These are phyloP conservation scores for Campodea augens DNA, from an alignment of 1,140 invertebrate genomes.

Conservation along the genomic window DNA sequence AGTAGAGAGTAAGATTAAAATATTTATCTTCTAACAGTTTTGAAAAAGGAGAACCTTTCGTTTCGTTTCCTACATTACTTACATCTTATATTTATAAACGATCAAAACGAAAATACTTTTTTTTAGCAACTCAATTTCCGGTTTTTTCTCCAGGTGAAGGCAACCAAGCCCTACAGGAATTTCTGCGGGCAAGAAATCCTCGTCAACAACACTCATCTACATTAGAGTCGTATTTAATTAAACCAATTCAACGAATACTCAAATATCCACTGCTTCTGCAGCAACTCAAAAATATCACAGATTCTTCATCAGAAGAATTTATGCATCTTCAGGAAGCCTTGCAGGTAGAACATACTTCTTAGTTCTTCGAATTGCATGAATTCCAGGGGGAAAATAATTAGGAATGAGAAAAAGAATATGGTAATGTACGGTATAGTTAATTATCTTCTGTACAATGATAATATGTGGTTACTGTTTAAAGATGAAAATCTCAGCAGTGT, in stretches of 20 bases:
- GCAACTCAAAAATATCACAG: slow-evolving; percentile 83
- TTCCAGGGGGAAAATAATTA: too few relatives aligned
- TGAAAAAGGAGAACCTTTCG: too few relatives aligned
- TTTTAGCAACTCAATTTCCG: neutral
- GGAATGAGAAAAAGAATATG: too few relatives aligned
- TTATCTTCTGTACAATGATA: too few relatives aligned
- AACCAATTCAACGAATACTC: slow-evolving; percentile 94
- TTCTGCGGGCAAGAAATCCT: slow-evolving; percentile 78
- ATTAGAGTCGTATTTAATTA: slow-evolving; percentile 94
- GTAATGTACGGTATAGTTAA: too few relatives aligned
- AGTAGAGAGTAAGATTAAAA: too few relatives aligned
- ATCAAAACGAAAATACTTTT: neutral
- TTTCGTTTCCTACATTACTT: too few relatives aligned
- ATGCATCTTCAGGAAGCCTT: slow-evolving; percentile 63
- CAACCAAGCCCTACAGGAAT: slow-evolving; percentile 89
- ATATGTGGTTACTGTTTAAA: too few relatives aligned
- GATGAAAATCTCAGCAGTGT: too few relatives aligned
- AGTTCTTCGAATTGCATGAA: too few relatives aligned
- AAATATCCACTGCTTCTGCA: slow-evolving; percentile 93
- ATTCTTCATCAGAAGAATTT: slow-evolving; percentile 79
- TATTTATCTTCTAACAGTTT: too few relatives aligned
- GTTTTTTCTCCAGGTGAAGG: slow-evolving; percentile 52
- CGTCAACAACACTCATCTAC: slow-evolving; percentile 90
- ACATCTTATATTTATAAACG: neutral
- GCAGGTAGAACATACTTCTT: too few relatives aligned